Conservation (phyloP, 2,797 vertebrate genomes). For the Cygnus olor region DNA sequence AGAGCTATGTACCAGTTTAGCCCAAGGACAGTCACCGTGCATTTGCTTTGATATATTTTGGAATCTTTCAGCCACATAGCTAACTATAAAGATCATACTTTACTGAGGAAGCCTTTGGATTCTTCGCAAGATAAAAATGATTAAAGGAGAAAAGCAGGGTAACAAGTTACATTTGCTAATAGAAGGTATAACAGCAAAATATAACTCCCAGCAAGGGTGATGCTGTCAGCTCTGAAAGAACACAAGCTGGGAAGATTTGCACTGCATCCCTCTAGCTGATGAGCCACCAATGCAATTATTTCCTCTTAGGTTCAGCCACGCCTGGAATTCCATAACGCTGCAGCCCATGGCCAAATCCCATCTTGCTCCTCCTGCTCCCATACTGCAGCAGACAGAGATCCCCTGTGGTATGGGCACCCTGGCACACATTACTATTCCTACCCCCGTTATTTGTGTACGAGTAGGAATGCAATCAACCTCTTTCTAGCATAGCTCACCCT, state of each 20-base stretch:
- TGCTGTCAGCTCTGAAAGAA: not conserved
- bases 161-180: not conserved
- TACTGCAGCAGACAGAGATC: not conserved
- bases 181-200: not conserved
- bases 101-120: not conserved
- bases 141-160: not conserved
- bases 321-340: not conserved
- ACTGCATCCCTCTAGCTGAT: not conserved
- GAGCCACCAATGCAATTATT: not conserved
- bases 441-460: not conserved
- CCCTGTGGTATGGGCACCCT: accelerated
- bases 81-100: not conserved
- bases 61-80: accelerated
- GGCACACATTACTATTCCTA: not conserved
- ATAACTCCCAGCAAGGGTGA: not conserved
- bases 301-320: not conserved
- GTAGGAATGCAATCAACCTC: not conserved
- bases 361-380: not conserved
- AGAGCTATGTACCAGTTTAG: not conserved
- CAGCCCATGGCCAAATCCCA: not conserved
- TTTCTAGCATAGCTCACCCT: not conserved
- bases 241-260: not conserved
- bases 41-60: not conserved
- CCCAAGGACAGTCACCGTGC: not conserved
- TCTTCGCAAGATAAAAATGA: not conserved